phyloP scores from a whole-genome alignment of 2,797 vertebrate species.

The Poecilia wingei region DNA sequence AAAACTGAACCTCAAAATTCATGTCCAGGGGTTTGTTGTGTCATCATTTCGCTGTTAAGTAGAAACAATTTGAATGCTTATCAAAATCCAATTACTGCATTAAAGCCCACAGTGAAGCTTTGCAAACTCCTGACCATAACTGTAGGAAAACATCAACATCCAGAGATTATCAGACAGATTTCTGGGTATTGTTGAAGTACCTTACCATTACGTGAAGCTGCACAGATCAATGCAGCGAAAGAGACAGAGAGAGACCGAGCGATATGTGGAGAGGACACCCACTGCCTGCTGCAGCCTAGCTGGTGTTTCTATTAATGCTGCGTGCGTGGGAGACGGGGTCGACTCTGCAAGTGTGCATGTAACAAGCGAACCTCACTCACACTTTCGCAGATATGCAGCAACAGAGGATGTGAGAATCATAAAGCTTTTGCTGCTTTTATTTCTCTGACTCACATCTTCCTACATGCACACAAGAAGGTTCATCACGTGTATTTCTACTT shows the following conservation, averaged over 20 bases:
- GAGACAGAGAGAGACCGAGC: constrained; percentile 22
- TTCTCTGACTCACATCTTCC: constrained; percentile 4
- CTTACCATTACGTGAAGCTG: constrained; percentile 40
- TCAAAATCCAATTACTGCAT: neutral
- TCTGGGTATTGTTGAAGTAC: constrained; percentile 7
- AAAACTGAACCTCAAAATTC: neutral
- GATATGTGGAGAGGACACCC: constrained; percentile 68
- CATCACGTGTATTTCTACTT: neutral
- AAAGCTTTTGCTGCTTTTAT: constrained; percentile 29
- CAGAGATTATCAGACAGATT: constrained; percentile 24
- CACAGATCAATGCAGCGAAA: constrained; percentile 52
- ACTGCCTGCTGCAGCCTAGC: constrained; percentile 71
- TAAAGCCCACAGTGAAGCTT: neutral
- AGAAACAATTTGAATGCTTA: neutral
- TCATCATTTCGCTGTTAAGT: neutral
- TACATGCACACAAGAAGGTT: constrained; percentile 13
- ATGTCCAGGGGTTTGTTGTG: neutral
- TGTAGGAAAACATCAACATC: constrained; percentile 7
- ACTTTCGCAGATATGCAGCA: constrained; percentile 47
- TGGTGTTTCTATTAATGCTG: constrained; percentile 76
- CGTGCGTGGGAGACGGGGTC: constrained; percentile 76
- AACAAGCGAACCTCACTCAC: constrained; percentile 56
- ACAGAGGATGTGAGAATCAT: constrained; percentile 27
- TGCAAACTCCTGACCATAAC: neutral
- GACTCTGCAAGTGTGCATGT: constrained; percentile 61